Evolutionary conservation across 2,113 vertebrate genomes (phyloP).

Genomic region (Cygnus atratus): DNA sequence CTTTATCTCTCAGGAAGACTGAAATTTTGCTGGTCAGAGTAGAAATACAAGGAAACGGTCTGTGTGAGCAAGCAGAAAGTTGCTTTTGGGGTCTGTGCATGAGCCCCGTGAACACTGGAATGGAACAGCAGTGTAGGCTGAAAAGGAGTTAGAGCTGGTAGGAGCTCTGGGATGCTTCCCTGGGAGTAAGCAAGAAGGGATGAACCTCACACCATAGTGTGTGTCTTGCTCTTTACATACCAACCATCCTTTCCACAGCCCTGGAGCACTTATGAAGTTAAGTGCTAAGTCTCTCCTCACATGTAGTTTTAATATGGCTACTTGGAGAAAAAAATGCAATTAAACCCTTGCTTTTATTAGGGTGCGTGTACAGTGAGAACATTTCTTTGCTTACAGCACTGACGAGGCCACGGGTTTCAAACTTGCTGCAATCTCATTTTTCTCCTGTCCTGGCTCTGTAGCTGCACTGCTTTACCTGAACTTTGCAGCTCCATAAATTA

Average conservation of each 20-base stretch:
- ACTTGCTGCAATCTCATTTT: not conserved
- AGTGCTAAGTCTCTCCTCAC: not conserved
- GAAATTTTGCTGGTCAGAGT: not conserved
- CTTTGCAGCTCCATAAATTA: constrained; percentile 7
- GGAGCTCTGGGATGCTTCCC: not conserved
- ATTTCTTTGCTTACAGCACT: not conserved
- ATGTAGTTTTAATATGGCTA: not conserved
- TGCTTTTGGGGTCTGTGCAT: not conserved
- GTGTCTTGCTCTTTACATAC: not conserved
- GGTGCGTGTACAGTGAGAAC: not conserved
- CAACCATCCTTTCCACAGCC: not conserved
- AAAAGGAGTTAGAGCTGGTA: not conserved
- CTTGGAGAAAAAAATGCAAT: not conserved
- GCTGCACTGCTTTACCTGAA: not conserved
- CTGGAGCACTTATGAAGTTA: not conserved
- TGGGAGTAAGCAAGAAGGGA: not conserved
- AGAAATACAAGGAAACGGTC: not conserved
- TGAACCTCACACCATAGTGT: not conserved
- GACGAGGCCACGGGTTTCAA: not conserved
- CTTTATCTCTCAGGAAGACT: not conserved
- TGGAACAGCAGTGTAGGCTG: not conserved
- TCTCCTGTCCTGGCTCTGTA: not conserved
- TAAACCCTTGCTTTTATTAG: not conserved
- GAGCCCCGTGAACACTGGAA: not conserved
- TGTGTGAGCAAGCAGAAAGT: not conserved